Conservation (phyloP, 2,113 vertebrate genomes). For the Channa argus region DNA sequence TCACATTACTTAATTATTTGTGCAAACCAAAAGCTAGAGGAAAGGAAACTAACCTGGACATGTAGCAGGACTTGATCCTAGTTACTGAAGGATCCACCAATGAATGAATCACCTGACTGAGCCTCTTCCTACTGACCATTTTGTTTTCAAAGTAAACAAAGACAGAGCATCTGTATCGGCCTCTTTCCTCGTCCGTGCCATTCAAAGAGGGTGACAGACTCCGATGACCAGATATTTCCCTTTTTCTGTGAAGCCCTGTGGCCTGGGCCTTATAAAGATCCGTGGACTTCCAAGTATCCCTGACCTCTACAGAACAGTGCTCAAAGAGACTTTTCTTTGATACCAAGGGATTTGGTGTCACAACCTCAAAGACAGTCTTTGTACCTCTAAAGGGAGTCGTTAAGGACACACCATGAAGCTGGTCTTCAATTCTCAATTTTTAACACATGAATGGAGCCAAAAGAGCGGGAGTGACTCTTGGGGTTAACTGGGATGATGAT, state of each 20-base stretch:
- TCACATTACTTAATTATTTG: too few relatives aligned
- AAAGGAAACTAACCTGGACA: constrained; percentile 12
- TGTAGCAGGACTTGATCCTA: background rate
- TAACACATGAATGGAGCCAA: constrained; percentile 23
- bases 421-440: constrained; percentile 75
- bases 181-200: constrained; percentile 43
- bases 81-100: background rate
- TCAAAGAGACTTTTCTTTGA: constrained; percentile 33
- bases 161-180: background rate
- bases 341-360: constrained; percentile 56
- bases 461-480: constrained; percentile 47
- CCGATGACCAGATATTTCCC: constrained; percentile 42
- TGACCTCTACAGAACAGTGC: constrained; percentile 30
- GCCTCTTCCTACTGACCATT: background rate
- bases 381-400: constrained; percentile 67
- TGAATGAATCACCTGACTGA: constrained; percentile 2
- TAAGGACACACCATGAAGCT: constrained; percentile 74
- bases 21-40: background rate
- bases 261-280: constrained; percentile 57
- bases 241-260: constrained; percentile 52
- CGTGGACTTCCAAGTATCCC: constrained; percentile 49
- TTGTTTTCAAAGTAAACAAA: background rate
- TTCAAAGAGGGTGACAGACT: constrained; percentile 39
- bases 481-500: constrained; percentile 16
- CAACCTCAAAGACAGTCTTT: constrained; percentile 46